Conservation (phyloP, 2,888 invertebrate species). For the Cyaniris semiargus region DNA sequence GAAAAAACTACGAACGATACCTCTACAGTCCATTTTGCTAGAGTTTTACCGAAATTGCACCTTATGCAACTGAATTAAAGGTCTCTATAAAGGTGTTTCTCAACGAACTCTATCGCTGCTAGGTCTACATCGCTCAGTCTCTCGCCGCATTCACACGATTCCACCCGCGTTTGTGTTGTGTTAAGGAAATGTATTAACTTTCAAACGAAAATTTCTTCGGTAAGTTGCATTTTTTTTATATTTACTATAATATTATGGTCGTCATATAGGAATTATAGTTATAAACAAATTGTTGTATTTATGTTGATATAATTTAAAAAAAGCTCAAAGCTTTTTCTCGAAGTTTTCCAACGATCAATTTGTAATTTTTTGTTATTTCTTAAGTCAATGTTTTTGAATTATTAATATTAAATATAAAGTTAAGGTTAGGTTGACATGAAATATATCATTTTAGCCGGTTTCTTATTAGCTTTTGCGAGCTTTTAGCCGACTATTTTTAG, state of each 20-base stretch:
- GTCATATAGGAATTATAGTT: neutral
- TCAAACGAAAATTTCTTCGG: neutral
- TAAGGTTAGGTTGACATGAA: neutral
- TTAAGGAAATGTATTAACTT: constrained; percentile 3
- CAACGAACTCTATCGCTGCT: neutral
- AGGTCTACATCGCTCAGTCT: neutral
- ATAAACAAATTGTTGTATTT: neutral
- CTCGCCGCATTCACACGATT: neutral
- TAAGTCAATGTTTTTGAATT: too few species aligned
- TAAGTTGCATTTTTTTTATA: neutral
- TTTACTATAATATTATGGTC: neutral
- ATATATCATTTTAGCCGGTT: neutral
- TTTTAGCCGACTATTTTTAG: neutral
- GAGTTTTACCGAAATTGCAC: neutral
- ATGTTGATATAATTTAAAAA: neutral
- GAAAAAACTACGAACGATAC: neutral
- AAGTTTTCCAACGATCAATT: neutral
- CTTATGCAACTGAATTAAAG: neutral
- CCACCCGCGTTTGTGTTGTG: neutral
- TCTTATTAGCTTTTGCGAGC: neutral
- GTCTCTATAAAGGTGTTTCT: neutral
- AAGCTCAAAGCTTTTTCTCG: neutral
- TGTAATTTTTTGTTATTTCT: too few species aligned
- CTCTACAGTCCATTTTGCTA: neutral
- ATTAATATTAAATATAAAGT: neutral